phyloP scores from a whole-genome alignment of 1,140 invertebrate genomes.

The Lordiphosa stackelbergi region DNA sequence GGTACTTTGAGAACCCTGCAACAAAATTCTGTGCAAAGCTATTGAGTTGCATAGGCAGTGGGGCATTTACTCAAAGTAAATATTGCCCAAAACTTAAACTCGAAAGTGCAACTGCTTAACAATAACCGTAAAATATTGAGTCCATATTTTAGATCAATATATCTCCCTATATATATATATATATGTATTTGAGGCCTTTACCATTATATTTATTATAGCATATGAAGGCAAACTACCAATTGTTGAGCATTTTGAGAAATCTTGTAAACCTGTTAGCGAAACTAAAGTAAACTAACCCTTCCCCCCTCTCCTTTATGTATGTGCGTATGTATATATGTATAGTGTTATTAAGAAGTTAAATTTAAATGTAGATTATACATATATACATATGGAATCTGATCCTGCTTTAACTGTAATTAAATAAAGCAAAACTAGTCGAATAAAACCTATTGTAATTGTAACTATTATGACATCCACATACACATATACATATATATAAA shows the following conservation, averaged over 20 bases:
- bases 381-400: constrained; percentile 37
- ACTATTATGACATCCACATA: constrained; percentile 34
- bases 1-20: background rate
- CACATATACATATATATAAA: constrained; percentile 25
- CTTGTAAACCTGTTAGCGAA: constrained; percentile 36
- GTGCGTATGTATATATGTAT: constrained; percentile 44
- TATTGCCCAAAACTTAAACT: constrained; percentile 15
- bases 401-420: constrained; percentile 51
- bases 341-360: constrained; percentile 33
- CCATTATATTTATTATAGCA: constrained; percentile 4
- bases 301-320: constrained; percentile 6
- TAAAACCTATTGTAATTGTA: constrained; percentile 59
- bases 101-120: constrained; percentile 39
- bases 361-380: constrained; percentile 35
- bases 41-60: background rate
- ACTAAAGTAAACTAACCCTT: constrained; percentile 23
- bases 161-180: constrained; percentile 22
- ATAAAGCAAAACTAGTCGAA: constrained; percentile 41
- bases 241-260: constrained; percentile 55
- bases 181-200: constrained; percentile 37
- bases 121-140: constrained; percentile 24
- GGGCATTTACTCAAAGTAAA: background rate
- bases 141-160: constrained; percentile 17
- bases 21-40: constrained; percentile 1
- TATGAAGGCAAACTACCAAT: constrained; percentile 21